Percentiles rank a stretch among this genome's conserved stretches.
Evolutionary conservation across 2,113 vertebrate genomes (phyloP).

Genomic region (Mixornis gularis): DNA sequence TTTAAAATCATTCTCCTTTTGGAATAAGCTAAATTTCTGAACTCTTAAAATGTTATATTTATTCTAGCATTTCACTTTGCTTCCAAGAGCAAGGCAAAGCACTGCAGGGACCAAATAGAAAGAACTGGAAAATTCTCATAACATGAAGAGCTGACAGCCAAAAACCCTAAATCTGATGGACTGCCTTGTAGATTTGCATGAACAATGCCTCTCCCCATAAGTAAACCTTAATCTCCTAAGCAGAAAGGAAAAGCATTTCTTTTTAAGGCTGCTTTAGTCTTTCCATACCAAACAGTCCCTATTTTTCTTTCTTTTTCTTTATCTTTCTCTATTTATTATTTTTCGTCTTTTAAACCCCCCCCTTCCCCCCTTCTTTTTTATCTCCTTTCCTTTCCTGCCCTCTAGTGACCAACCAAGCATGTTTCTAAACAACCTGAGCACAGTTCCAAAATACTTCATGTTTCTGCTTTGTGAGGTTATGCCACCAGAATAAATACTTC

Average conservation of each 20-base stretch:
- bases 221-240: neutral
- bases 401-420: constrained; percentile 2
- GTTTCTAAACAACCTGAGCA: neutral
- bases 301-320: neutral
- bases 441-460: neutral
- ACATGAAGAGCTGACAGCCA: neutral
- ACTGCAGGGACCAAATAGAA: neutral
- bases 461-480: neutral
- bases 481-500: neutral
- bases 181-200: neutral
- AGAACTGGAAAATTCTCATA: neutral
- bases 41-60: neutral
- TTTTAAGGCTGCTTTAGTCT: neutral
- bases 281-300: neutral
- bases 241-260: neutral
- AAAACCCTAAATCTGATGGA: neutral
- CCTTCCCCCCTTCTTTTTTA: rapidly evolving
- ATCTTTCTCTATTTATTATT: neutral
- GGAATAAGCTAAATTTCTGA: neutral
- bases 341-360: too few species aligned
- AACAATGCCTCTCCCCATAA: neutral
- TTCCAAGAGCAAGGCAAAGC: neutral
- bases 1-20: neutral
- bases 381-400: constrained; percentile 39
- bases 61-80: neutral